Conservation (phyloP, 2,797 vertebrate species). For the Sternotherus odoratus region DNA sequence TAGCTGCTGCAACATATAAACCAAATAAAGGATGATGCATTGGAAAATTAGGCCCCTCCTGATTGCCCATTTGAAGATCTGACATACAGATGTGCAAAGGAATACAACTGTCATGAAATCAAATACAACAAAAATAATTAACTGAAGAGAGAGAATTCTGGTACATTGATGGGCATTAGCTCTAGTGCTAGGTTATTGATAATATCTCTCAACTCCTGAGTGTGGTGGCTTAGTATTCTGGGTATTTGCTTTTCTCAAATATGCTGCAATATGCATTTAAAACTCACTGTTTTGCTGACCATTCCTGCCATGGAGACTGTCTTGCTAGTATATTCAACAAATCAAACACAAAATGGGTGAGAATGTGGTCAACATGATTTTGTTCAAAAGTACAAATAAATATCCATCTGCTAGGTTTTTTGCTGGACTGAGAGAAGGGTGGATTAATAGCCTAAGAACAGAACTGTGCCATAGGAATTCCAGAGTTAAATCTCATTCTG, state of each 20-base stretch:
- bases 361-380: conserved; percentile 34
- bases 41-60: conserved; percentile 30
- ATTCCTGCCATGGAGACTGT: conserved; percentile 38
- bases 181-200: conserved; percentile 41
- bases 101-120: conserved; percentile 44
- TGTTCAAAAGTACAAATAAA: conserved; percentile 47
- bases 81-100: conserved; percentile 24
- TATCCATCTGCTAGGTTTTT: not conserved
- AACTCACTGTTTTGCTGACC: conserved; percentile 35
- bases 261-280: conserved; percentile 11
- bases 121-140: conserved; percentile 34
- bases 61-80: not conserved
- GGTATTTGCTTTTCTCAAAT: conserved; percentile 35
- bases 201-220: conserved; percentile 38
- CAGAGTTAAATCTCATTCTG: not conserved
- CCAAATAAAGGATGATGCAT: not conserved
- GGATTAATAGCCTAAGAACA: conserved; percentile 28
- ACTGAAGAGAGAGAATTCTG: not conserved
- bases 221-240: not conserved
- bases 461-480: conserved; percentile 54
- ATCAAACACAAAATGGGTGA: not conserved
- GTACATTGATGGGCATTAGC: conserved; percentile 33
- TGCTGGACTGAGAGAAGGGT: not conserved
- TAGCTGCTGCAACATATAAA: not conserved
- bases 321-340: conserved; percentile 6